Percentiles rank a stretch among this genome's conserved stretches.
phyloP scores from a whole-genome alignment of 2,113 vertebrate genomes.

The Galeopterus variegatus region DNA sequence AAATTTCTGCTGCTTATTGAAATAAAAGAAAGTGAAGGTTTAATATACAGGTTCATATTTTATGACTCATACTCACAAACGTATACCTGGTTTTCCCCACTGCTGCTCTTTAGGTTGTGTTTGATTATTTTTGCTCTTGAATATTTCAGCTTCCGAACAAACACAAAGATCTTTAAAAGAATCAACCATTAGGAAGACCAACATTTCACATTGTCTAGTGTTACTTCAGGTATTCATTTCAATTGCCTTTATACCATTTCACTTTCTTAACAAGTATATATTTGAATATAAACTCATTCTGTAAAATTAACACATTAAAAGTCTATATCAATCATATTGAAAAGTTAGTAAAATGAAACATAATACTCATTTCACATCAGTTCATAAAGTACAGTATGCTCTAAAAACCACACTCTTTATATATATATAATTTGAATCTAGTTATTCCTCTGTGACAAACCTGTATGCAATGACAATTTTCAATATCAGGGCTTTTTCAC shows the following conservation, averaged over 20 bases:
- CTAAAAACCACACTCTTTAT: slow-evolving; percentile 68
- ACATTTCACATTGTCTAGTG: slow-evolving; percentile 41
- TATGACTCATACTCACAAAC: slow-evolving; percentile 17
- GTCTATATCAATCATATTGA: slow-evolving; percentile 80
- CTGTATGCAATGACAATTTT: background rate
- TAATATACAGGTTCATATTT: slow-evolving; percentile 29
- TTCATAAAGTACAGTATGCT: slow-evolving; percentile 74
- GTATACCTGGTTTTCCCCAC: background rate
- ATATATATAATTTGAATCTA: slow-evolving; percentile 72
- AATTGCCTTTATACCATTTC: slow-evolving; percentile 62
- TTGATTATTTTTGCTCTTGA: slow-evolving; percentile 21
- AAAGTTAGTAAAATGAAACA: slow-evolving; percentile 84
- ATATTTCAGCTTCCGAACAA: slow-evolving; percentile 25
- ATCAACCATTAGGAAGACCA: slow-evolving; percentile 13
- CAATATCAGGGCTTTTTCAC: background rate
- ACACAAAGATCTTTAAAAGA: background rate
- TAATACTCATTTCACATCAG: slow-evolving; percentile 70
- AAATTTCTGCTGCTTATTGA: background rate
- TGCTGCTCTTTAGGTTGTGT: background rate
- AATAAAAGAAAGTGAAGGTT: background rate
- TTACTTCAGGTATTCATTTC: slow-evolving; percentile 33
- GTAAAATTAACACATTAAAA: slow-evolving; percentile 81
- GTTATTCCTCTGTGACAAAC: background rate
- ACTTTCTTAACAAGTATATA: slow-evolving; percentile 78
- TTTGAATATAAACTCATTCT: slow-evolving; percentile 80